Conservation (phyloP, 2,797 vertebrate species). For the Cyprinodon diabolis region DNA sequence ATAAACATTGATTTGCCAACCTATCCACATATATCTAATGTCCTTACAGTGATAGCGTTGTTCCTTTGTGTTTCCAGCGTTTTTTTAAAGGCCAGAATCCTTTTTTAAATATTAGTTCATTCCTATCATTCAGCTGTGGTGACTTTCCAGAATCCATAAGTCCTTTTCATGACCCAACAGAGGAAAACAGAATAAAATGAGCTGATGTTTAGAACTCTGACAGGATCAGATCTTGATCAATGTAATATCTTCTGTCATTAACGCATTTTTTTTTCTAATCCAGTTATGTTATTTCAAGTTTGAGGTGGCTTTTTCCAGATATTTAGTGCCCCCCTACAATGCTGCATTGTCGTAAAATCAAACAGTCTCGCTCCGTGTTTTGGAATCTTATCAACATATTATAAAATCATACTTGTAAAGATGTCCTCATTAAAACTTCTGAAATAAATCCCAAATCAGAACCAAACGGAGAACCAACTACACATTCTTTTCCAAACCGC, state of each 20-base stretch:
- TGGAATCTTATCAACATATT: too few species aligned
- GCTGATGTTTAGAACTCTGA: constrained; percentile 32
- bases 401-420: too few species aligned
- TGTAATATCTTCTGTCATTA: constrained; percentile 21
- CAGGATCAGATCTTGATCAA: constrained; percentile 16
- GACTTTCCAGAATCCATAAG: constrained; percentile 48
- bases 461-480: too few species aligned
- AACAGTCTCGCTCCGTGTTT: too few species aligned
- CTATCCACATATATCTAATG: constrained; percentile 24
- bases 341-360: too few species aligned
- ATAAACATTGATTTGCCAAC: constrained; percentile 34
- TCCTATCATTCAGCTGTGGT: constrained; percentile 53
- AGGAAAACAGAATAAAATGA: constrained; percentile 48
- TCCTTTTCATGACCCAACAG: constrained; percentile 58
- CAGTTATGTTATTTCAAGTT: constrained; percentile 19
- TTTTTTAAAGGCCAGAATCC: constrained; percentile 39
- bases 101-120: constrained; percentile 42
- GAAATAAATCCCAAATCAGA: too few species aligned
- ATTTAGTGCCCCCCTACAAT: neutral
- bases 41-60: constrained; percentile 5
- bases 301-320: constrained; percentile 7
- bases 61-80: constrained; percentile 11
- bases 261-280: constrained; percentile 28
- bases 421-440: too few species aligned
- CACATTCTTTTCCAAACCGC: too few species aligned